Base-by-base conservation (phyloP, 1,140 invertebrate species). In the Ips typographus region DNA sequence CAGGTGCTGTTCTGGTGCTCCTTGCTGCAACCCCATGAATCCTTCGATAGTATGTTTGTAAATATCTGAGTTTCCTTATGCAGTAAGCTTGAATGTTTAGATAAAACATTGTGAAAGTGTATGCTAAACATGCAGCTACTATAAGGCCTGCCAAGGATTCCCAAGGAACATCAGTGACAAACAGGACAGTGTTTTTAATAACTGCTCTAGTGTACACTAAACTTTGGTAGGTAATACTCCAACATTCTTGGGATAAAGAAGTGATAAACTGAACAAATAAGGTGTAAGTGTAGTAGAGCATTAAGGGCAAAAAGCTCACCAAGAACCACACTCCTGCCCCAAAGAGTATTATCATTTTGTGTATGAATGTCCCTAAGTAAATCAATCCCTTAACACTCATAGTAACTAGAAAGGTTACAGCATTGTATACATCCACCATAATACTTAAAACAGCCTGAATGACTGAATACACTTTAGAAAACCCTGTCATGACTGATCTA, bases 311-410 rank as follows among this genome's bases (percentile, higher is more conserved):
- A 22, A 70, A 62, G 37, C 70, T 70, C 36, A 76, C 53, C 53
- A 69, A 49, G 61, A 74, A 76, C 73, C 71, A 76, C 3, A 74
- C 66, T 63, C 74, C 72, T 37, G 71, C 58, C 3, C 74, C 74
- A 66, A 73, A 75, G 3, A 75, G 41, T 40, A 74, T 58, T 37
- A 71, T 43, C 4, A 71, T 8, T 8, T 66, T 65, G 55, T 74
- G 73, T 36, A 67, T 40, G 4, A 75, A 65, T 3, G 70, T 8
- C 44, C 60, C 47, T n/a, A 56, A 36, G 1, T 64, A 22, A 22
- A 22, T 22, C 22, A 22, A 0, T 22, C 22, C 22, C 22, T 22
- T 22, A 22, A 22, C 22, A 22, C 22, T 22, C 22, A 22, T 22
- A 22, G 22, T 22, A 22, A 22, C 22, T 22, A 22, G 0, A 22